Base-by-base conservation (phyloP, 1,140 invertebrate species). In the Belonocnema kinseyi region DNA sequence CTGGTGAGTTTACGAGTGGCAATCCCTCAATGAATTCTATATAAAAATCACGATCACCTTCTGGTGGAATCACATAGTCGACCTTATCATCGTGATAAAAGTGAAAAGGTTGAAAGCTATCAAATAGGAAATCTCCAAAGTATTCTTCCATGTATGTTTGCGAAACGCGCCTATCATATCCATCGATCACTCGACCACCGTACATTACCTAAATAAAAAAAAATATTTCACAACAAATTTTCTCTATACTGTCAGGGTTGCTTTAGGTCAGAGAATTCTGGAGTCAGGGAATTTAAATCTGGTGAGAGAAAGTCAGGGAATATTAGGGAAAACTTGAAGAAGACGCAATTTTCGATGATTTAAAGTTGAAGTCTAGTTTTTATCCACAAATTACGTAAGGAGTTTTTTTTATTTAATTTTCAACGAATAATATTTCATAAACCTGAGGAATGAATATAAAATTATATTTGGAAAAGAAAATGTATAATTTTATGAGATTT, bases 61-160 rank as follows among this genome's bases (percentile, higher is more conserved):
- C 93, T 0, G 93, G 90, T 16, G 97, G 97, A 80, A 98, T 94
- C 19, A 93, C 92, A 88, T 98, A 98, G 86, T 97, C 95, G 1
- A 96, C 95, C 14, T 91, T 87, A 0, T 94, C 90, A 85, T 97
- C 95, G 21, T 92, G 88, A 88, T 96, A 98, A 91, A 98, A 98
- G 88, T 97, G 95, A 90, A 97, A 98, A 0, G 95, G 95, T 88
- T 98, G 96, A 88, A 96, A 97, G 17, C 93, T 94, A 86, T 98
- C 96, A 85, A 98, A 97, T 21, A 98, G 92, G 88, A 98, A 98
- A 85, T 98, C 97, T 0, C 97, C 97, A 93, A 98, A 96, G 87
- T 98, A 98, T 89, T 98, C 97, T 87, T 97, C 94, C 95, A 98
- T 97, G 87, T 98, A 98, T 0, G 95, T 96, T 76, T 94, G 93